Conservation (phyloP, 2,113 vertebrate genomes). For the Ptilonorhynchus violaceus region DNA sequence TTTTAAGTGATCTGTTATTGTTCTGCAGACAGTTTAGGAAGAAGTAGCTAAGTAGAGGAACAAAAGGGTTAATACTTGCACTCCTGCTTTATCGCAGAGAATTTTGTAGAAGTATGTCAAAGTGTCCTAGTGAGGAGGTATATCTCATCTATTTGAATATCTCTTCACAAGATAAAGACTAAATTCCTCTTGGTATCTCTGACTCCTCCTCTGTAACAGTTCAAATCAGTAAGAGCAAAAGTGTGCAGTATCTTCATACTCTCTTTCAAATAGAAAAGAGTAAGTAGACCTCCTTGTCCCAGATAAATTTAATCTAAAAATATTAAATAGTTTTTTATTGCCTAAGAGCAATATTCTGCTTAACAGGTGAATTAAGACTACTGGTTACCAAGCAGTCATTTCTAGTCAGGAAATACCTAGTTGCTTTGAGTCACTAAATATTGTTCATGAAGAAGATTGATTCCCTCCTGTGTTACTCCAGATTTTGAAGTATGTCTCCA, state of each 20-base stretch:
- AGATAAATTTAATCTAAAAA: background rate
- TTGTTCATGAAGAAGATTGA: background rate
- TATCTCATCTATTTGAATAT: background rate
- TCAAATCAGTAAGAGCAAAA: background rate
- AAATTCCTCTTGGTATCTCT: background rate
- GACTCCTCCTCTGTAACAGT: background rate
- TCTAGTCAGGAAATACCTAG: background rate
- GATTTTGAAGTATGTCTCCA: background rate
- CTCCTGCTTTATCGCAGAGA: background rate
- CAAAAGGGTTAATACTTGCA: background rate
- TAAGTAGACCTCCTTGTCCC: background rate
- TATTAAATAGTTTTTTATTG: background rate
- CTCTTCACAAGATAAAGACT: background rate
- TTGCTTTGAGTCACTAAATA: background rate
- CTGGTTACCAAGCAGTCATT: background rate
- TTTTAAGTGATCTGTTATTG: background rate
- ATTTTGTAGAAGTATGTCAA: background rate
- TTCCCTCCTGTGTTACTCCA: background rate
- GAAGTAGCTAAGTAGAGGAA: background rate
- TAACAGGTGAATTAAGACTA: background rate
- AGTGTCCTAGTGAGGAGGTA: background rate
- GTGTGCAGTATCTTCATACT: background rate
- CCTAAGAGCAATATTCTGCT: background rate
- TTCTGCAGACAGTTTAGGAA: background rate
- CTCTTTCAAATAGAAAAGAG: background rate